A percentile compares a stretch with the other conserved stretches of the same genome.
phyloP scores from a whole-genome alignment of 2,888 invertebrate genomes.

The Homarus gammarus region DNA sequence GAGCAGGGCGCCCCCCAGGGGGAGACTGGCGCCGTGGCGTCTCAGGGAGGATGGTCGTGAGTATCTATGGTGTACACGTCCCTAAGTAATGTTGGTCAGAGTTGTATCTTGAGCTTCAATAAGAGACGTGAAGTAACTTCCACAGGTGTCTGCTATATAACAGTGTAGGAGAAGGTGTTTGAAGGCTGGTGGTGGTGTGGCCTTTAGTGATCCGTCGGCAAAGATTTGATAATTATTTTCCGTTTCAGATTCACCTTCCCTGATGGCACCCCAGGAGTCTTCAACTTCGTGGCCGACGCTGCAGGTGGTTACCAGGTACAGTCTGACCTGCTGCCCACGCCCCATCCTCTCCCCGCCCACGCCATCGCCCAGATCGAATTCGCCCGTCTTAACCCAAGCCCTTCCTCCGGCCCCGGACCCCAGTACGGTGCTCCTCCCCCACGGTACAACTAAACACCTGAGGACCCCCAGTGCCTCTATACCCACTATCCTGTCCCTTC shows the following conservation, averaged over 20 bases:
- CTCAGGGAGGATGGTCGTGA: slow-evolving; percentile 32
- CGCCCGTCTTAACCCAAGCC: slow-evolving; percentile 38
- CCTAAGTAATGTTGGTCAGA: not conserved
- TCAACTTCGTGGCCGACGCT: slow-evolving; percentile 68
- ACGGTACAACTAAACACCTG: not conserved
- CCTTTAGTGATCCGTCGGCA: no score
- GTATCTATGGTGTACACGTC: not conserved
- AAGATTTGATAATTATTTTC: not conserved
- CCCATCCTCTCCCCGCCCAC: slow-evolving; percentile 58
- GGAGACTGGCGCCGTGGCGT: slow-evolving; percentile 8
- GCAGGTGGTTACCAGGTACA: slow-evolving; percentile 50
- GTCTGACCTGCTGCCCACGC: slow-evolving; percentile 47
- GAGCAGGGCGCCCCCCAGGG: slow-evolving; percentile 39
- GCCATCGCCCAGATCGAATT: slow-evolving; percentile 66
- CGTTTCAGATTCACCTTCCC: slow-evolving; percentile 66
- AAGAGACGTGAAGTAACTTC: not conserved
- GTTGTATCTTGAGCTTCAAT: not conserved
- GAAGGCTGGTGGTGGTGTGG: no score
- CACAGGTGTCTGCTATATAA: no score
- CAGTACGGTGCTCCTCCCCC: slow-evolving; percentile 2
- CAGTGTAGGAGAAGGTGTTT: no score
- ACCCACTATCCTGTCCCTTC: no score
- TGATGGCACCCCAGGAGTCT: slow-evolving; percentile 55
- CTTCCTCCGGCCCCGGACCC: not conserved
- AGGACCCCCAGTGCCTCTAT: no score